A percentile compares a stretch with the other conserved stretches of the same genome.
Conservation (phyloP, 37 sponge, comb jelly and placozoan genomes). For the Theonella swinhoei region DNA sequence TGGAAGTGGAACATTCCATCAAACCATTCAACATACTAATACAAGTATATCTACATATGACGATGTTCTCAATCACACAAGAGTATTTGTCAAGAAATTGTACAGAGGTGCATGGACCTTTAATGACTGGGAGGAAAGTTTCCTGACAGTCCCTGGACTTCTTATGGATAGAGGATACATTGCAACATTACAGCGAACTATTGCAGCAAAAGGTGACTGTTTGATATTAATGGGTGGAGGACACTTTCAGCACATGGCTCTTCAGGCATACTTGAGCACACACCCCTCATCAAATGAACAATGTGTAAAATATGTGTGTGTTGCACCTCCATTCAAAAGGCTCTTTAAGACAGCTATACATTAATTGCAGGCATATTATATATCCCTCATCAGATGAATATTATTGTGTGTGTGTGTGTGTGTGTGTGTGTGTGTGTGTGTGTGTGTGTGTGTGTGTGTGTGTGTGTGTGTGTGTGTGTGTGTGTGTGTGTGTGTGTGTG, state of each 20-base stretch:
- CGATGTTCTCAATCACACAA: neutral
- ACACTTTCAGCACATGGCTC: conserved; percentile 37
- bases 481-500: no score
- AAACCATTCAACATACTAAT: neutral
- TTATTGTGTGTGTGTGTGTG: no score
- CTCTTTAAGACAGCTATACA: no score
- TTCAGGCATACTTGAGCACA: neutral
- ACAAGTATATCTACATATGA: neutral
- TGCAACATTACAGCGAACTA: conserved; percentile 37
- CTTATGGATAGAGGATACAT: conserved; percentile 24
- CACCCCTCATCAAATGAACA: neutral
- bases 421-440: no score
- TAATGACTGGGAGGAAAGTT: conserved; percentile 29
- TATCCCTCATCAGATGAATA: no score
- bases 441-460: no score
- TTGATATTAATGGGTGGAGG: conserved; percentile 39
- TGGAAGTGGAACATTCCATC: conserved; percentile 38
- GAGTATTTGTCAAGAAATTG: neutral
- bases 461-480: no score
- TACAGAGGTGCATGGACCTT: neutral
- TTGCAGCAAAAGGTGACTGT: conserved; percentile 8
- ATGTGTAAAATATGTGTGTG: neutral
- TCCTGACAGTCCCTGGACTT: neutral
- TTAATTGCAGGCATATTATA: no score
- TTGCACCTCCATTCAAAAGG: neutral